Percentiles rank a stretch among this genome's conserved stretches.
These are phyloP conservation scores for Melanophora roralis DNA, from an alignment of 2,888 invertebrate species.

Conservation along the genomic window DNA sequence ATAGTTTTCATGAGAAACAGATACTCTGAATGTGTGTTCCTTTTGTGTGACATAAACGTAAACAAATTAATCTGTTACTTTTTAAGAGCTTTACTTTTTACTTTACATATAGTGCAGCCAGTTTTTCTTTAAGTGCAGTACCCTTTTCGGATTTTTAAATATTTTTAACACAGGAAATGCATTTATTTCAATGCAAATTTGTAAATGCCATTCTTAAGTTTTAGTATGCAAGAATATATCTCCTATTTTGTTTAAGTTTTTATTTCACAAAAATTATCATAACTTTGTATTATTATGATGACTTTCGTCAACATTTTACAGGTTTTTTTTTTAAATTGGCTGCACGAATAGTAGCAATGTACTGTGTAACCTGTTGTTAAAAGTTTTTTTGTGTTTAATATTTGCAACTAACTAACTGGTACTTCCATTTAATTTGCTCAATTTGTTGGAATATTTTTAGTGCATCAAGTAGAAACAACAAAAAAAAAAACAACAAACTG, in stretches of 20 bases:
- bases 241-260: constrained; percentile 32
- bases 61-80: neutral
- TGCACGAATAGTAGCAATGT: neutral
- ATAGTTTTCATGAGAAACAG: too few relatives aligned
- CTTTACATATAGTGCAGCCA: too few relatives aligned
- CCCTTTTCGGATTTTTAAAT: neutral
- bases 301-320: constrained; percentile 60
- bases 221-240: constrained; percentile 1
- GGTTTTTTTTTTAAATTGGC: constrained; percentile 14
- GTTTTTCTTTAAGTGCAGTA: constrained; percentile 10
- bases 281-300: constrained; percentile 60
- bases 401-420: constrained; percentile 25
- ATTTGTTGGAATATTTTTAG: constrained; percentile 54
- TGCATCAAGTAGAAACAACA: neutral
- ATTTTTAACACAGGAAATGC: constrained; percentile 44
- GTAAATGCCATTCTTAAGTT: constrained; percentile 53
- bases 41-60: too few relatives aligned
- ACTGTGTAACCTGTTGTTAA: constrained; percentile 27
- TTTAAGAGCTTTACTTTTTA: neutral
- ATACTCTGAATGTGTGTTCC: too few relatives aligned
- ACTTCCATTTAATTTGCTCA: constrained; percentile 53
- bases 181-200: constrained; percentile 39
- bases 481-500: constrained; percentile 17
- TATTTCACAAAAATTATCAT: constrained; percentile 54
- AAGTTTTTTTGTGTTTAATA: neutral